Evolutionary conservation across 1,140 invertebrate genomes (phyloP).

Genomic region (Lepidurus packardi): DNA sequence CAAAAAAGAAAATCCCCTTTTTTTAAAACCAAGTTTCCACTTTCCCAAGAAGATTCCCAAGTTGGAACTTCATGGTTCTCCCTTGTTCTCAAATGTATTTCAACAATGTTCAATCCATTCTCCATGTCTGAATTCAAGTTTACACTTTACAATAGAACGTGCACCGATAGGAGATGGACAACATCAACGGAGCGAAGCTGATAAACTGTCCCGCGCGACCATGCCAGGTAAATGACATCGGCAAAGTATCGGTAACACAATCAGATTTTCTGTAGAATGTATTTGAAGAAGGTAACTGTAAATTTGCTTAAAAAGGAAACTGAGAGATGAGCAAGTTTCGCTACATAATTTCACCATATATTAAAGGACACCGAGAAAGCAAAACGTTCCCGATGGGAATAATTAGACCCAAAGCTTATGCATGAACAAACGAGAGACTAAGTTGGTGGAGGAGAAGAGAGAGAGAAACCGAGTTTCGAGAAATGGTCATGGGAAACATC

Average conservation of each 20-base stretch:
- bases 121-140: background rate
- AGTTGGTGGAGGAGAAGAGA: background rate
- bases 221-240: background rate
- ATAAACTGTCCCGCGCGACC: background rate
- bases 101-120: too few relatives aligned
- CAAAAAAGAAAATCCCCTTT: too few relatives aligned
- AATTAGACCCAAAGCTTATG: slow-evolving; percentile 19
- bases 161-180: background rate
- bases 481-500: slow-evolving; percentile 15
- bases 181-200: slow-evolving; percentile 2
- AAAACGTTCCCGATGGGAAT: slow-evolving; percentile 14
- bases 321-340: slow-evolving; percentile 6
- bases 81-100: too few relatives aligned
- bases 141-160: background rate
- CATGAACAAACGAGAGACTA: slow-evolving; percentile 21
- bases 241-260: background rate
- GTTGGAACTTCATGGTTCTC: too few relatives aligned
- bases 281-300: background rate
- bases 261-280: background rate
- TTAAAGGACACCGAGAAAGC: background rate
- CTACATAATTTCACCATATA: slow-evolving; percentile 10
- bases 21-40: too few relatives aligned
- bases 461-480: background rate
- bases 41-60: too few relatives aligned
- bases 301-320: background rate